Evolutionary conservation across 2,113 vertebrate species (phyloP).

Genomic region (Propithecus coquereli): DNA sequence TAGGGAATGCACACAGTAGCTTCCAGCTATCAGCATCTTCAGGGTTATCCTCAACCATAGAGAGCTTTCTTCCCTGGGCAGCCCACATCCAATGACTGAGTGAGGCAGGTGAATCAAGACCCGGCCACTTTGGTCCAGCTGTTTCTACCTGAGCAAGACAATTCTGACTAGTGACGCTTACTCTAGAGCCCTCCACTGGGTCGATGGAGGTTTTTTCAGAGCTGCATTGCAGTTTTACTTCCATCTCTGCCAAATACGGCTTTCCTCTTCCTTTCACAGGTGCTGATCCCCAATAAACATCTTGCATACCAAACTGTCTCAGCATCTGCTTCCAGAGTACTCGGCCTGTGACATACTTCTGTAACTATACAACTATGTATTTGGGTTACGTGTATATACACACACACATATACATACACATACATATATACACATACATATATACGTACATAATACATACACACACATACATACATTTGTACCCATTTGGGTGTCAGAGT

Average conservation of each 20-base stretch:
- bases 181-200: not conserved
- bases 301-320: not conserved
- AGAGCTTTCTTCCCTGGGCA: not conserved
- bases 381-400: not conserved
- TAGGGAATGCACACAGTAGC: not conserved
- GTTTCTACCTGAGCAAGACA: not conserved
- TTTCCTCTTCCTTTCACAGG: not conserved
- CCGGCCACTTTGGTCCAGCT: not conserved
- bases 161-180: too few species aligned
- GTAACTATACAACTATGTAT: not conserved
- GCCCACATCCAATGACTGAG: not conserved
- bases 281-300: not conserved
- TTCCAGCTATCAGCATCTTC: not conserved
- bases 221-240: not conserved
- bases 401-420: too few species aligned
- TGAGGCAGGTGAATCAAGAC: not conserved
- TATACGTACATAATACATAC: not conserved
- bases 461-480: not conserved
- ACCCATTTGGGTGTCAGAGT: not conserved
- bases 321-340: not conserved
- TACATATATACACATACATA: not conserved
- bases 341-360: not conserved
- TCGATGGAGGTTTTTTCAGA: not conserved
- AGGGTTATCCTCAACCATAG: not conserved
- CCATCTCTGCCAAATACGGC: not conserved